These are phyloP conservation scores for Noctua janthina DNA, from an alignment of 2,888 invertebrate species.

Conservation along the genomic window DNA sequence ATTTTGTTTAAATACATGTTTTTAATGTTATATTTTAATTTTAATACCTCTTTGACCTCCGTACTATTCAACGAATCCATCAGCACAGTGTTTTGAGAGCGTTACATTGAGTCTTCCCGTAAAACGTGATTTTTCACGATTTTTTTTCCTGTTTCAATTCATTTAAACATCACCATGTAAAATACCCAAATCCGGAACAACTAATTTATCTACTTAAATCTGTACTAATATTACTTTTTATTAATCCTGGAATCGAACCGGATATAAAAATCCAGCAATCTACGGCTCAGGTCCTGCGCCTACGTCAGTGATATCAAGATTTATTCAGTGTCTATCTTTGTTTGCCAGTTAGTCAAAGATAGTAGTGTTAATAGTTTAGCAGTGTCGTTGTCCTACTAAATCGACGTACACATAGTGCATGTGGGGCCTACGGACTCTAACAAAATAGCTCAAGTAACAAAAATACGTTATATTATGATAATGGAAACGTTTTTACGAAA, in stretches of 20 bases:
- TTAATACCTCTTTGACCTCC: too few species aligned
- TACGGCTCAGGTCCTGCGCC: not conserved
- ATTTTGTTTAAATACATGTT: too few species aligned
- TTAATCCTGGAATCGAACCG: not conserved
- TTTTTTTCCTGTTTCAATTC: constrained; percentile 1
- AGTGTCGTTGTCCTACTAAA: constrained; percentile 25
- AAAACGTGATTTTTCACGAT: too few species aligned
- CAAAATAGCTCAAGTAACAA: not conserved
- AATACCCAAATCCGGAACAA: not conserved
- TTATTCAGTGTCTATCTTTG: constrained; percentile 13
- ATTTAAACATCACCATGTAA: not conserved
- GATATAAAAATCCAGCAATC: not conserved
- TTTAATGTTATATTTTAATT: too few species aligned
- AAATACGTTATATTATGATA: too few species aligned
- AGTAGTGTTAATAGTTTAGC: constrained; percentile 14
- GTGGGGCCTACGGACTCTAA: not conserved
- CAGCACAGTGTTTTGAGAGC: too few species aligned
- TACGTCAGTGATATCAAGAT: not conserved
- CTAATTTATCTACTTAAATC: not conserved
- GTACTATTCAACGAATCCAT: too few species aligned
- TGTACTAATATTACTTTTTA: not conserved
- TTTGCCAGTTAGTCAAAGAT: not conserved
- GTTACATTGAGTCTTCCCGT: too few species aligned
- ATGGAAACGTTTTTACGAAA: too few species aligned
- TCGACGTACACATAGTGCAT: constrained; percentile 5